Evolutionary conservation across 2,888 invertebrate species (phyloP).

Genomic region (Melipona beecheii): DNA sequence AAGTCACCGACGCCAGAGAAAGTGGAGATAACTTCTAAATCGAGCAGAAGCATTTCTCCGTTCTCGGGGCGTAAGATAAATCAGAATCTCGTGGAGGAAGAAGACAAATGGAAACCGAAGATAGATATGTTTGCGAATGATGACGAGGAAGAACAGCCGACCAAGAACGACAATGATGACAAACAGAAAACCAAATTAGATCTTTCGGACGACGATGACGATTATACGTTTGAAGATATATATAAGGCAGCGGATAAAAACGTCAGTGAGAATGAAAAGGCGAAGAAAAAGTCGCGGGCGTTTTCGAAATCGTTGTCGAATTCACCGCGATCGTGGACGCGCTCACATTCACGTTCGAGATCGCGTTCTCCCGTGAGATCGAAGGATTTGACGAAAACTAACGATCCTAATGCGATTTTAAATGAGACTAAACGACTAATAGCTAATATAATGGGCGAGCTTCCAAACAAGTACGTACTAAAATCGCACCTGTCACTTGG

Average conservation of each 20-base stretch:
- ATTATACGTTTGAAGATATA: slow-evolving; percentile 93
- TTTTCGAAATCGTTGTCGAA: slow-evolving; percentile 74
- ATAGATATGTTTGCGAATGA: slow-evolving; percentile 82
- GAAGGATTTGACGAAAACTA: slow-evolving; percentile 71
- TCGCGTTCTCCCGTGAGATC: slow-evolving; percentile 69
- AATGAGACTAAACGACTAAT: slow-evolving; percentile 87
- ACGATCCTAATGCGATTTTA: slow-evolving; percentile 83
- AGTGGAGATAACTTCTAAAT: slow-evolving; percentile 39
- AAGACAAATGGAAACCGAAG: slow-evolving; percentile 81
- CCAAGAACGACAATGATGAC: slow-evolving; percentile 70
- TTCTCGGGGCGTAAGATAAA: slow-evolving; percentile 84
- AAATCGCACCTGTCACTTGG: slow-evolving; percentile 73
- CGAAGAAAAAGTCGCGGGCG: slow-evolving; percentile 84
- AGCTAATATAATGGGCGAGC: slow-evolving; percentile 87
- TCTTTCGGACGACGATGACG: slow-evolving; percentile 91
- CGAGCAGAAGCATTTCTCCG: slow-evolving; percentile 83
- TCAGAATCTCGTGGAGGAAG: slow-evolving; percentile 83
- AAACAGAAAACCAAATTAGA: slow-evolving; percentile 84
- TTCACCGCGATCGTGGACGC: slow-evolving; percentile 77
- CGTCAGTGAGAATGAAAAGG: slow-evolving; percentile 88
- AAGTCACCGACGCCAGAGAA: slow-evolving; percentile 68
- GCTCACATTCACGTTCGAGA: slow-evolving; percentile 76
- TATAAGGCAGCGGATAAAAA: slow-evolving; percentile 91
- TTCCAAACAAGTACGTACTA: slow-evolving; percentile 83
- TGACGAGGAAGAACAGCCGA: slow-evolving; percentile 73